Conservation (phyloP, 2,113 vertebrate species). For the Lontra canadensis region DNA sequence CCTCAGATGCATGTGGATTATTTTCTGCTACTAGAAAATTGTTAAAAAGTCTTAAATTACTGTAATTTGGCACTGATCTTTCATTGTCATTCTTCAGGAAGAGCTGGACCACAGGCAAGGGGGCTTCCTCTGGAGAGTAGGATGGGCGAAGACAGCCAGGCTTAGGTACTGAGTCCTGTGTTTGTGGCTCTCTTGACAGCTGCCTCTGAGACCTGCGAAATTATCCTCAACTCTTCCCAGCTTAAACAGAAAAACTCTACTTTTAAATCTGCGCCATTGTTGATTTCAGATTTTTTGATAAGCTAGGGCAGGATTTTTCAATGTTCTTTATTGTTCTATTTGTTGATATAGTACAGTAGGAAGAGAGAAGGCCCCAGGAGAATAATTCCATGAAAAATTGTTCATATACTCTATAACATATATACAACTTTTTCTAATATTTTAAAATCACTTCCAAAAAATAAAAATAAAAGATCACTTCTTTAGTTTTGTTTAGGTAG, state of each 20-base stretch:
- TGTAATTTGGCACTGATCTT: conserved; percentile 46
- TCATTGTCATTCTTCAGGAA: neutral
- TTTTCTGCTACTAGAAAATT: conserved; percentile 22
- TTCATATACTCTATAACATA: neutral
- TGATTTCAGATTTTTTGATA: neutral
- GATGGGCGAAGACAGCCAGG: neutral
- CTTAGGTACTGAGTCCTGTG: neutral
- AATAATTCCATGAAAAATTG: neutral
- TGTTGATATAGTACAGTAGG: neutral
- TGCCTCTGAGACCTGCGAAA: neutral
- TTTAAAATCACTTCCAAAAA: neutral
- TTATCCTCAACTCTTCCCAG: neutral
- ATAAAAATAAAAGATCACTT: neutral
- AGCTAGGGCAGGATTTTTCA: neutral
- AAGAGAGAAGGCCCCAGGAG: neutral
- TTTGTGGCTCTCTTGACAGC: neutral
- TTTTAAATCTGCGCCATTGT: neutral
- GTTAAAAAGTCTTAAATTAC: conserved; percentile 23
- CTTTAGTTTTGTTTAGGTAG: neutral
- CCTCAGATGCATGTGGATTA: conserved; percentile 20
- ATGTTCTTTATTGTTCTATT: neutral
- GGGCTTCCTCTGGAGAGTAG: neutral
- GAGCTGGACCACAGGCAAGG: neutral
- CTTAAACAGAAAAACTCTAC: conserved; percentile 6
- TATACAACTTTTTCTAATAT: neutral